These are phyloP conservation scores for Megamerina dolium DNA, from an alignment of 2,888 invertebrate species.

Conservation along the genomic window DNA sequence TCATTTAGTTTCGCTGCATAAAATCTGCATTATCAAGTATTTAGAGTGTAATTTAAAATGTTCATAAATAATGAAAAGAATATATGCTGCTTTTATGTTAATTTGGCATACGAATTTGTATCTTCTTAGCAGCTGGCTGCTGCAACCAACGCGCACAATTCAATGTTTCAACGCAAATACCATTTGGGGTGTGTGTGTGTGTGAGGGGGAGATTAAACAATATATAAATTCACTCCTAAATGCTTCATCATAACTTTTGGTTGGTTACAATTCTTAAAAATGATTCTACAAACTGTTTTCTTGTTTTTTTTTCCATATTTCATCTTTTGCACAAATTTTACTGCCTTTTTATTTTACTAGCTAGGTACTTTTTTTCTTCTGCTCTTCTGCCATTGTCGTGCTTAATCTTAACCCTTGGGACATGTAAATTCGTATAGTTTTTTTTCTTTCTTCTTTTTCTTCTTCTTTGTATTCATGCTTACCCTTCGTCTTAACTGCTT, in stretches of 20 bases:
- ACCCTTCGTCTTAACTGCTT: background rate
- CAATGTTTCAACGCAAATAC: too few species aligned
- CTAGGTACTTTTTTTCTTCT: background rate
- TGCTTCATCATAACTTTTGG: background rate
- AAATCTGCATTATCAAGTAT: too few species aligned
- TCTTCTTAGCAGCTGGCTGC: too few species aligned
- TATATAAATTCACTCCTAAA: background rate
- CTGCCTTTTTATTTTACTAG: conserved; percentile 5
- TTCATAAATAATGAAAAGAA: too few species aligned
- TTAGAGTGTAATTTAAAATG: too few species aligned
- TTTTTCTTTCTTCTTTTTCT: conserved; percentile 9
- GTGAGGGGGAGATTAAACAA: too few species aligned
- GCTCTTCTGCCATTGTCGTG: conserved; percentile 20
- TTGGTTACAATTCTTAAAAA: background rate
- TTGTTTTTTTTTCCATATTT: background rate
- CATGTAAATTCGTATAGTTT: conserved; percentile 39
- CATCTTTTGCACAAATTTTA: background rate
- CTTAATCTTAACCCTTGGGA: conserved; percentile 43
- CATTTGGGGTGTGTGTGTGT: too few species aligned
- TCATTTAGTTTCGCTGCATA: too few species aligned
- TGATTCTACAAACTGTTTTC: background rate
- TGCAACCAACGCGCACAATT: too few species aligned
- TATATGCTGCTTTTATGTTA: too few species aligned
- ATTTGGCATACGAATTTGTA: too few species aligned
- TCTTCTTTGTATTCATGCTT: background rate